phyloP scores from a whole-genome alignment of 2,888 invertebrate species.

The Parochlus steinenii region DNA sequence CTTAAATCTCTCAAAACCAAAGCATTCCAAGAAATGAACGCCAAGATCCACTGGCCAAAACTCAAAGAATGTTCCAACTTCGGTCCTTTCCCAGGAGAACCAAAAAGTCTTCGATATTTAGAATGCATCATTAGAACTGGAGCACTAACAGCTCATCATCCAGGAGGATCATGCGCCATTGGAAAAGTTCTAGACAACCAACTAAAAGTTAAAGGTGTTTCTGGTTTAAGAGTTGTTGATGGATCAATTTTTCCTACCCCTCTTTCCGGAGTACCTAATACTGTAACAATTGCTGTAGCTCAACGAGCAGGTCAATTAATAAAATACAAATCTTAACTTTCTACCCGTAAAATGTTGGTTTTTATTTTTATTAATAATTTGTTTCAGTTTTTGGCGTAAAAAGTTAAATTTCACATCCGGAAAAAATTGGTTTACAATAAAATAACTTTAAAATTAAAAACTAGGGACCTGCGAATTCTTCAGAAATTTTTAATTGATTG shows the following conservation, averaged over 20 bases:
- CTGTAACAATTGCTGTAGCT: constrained; percentile 46
- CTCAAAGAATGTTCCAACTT: constrained; percentile 37
- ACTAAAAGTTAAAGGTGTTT: constrained; percentile 43
- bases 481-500: no score
- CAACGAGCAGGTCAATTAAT: constrained; percentile 46
- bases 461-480: no score
- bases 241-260: constrained; percentile 67
- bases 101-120: constrained; percentile 36
- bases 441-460: no score
- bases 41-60: constrained; percentile 46
- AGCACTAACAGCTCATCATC: constrained; percentile 60
- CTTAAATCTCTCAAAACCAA: constrained; percentile 35
- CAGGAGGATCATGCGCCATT: constrained; percentile 61
- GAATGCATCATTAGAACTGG: constrained; percentile 46
- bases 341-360: no score
- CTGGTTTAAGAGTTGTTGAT: constrained; percentile 55
- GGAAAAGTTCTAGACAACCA: constrained; percentile 34
- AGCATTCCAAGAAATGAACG: constrained; percentile 41
- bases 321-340: no score
- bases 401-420: no score
- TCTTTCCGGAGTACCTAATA: constrained; percentile 59
- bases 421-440: no score
- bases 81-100: constrained; percentile 33
- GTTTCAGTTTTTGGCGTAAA: no score
- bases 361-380: no score